A percentile compares a stretch with the other conserved stretches of the same genome.
Conservation (phyloP, 64 coral and sea anemone genomes). For the Astreopora myriophthalma region DNA sequence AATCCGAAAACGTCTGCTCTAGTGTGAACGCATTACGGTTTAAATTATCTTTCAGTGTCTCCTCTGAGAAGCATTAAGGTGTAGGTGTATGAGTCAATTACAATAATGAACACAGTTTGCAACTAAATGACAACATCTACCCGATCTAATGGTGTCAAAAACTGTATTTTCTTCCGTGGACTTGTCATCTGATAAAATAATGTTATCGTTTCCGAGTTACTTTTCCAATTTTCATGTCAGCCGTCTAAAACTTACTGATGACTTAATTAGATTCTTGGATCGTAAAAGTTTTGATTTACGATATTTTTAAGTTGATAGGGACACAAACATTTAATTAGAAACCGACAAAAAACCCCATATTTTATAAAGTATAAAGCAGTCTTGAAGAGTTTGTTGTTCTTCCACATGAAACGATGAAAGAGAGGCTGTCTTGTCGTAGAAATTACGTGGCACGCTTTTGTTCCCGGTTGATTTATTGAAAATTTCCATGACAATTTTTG, state of each 20-base stretch:
- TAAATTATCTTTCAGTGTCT: neutral
- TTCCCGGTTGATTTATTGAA: too few species aligned
- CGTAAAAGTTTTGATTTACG: neutral
- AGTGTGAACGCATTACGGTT: too few species aligned
- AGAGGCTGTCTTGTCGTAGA: too few species aligned
- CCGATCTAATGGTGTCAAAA: slow-evolving; percentile 5
- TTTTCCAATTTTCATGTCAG: neutral
- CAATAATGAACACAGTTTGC: neutral
- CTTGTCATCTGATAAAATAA: neutral
- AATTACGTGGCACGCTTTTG: too few species aligned
- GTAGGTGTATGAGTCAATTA: neutral
- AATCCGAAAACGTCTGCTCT: too few species aligned
- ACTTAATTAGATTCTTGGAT: neutral
- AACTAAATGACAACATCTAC: neutral
- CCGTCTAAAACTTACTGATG: neutral
- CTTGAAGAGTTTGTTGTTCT: too few species aligned
- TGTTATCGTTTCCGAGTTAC: neutral
- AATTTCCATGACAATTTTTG: too few species aligned
- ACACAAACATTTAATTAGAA: neutral
- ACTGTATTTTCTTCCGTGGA: neutral
- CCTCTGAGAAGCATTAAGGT: slow-evolving; percentile 22
- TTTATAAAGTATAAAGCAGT: too few species aligned
- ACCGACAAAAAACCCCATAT: too few species aligned
- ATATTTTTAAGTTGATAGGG: neutral
- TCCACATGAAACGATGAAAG: too few species aligned